Conservation (phyloP, 1,140 invertebrate genomes). For the Watersipora subatra region DNA sequence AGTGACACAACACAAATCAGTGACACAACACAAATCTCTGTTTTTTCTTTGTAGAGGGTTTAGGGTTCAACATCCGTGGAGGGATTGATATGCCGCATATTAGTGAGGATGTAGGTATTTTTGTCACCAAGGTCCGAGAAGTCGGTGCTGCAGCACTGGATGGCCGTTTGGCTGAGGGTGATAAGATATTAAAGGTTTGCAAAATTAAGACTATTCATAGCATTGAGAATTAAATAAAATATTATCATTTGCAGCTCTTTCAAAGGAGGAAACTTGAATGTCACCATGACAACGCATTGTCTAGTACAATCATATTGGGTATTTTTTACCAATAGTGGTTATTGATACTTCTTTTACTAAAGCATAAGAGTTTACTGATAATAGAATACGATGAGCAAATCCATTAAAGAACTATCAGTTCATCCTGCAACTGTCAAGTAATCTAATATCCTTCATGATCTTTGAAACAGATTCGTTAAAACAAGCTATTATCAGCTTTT, state of each 20-base stretch:
- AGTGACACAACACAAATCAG: too few species aligned
- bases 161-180: slow-evolving; percentile 36
- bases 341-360: too few species aligned
- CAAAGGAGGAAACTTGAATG: background rate
- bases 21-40: too few species aligned
- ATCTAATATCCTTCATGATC: too few species aligned
- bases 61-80: slow-evolving; percentile 43
- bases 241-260: background rate
- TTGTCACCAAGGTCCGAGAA: slow-evolving; percentile 38
- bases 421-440: too few species aligned
- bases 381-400: too few species aligned
- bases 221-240: slow-evolving; percentile 5
- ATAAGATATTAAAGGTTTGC: slow-evolving; percentile 37
- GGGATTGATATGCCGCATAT: slow-evolving; percentile 38
- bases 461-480: too few species aligned
- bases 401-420: too few species aligned
- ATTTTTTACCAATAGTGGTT: too few species aligned
- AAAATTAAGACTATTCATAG: slow-evolving; percentile 15
- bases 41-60: slow-evolving; percentile 23
- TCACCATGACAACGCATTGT: background rate
- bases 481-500: too few species aligned
- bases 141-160: slow-evolving; percentile 33
- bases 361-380: too few species aligned
- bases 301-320: too few species aligned
- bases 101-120: slow-evolving; percentile 37